Conservation (phyloP, 2,113 vertebrate genomes). For the Etheostoma cragini region DNA sequence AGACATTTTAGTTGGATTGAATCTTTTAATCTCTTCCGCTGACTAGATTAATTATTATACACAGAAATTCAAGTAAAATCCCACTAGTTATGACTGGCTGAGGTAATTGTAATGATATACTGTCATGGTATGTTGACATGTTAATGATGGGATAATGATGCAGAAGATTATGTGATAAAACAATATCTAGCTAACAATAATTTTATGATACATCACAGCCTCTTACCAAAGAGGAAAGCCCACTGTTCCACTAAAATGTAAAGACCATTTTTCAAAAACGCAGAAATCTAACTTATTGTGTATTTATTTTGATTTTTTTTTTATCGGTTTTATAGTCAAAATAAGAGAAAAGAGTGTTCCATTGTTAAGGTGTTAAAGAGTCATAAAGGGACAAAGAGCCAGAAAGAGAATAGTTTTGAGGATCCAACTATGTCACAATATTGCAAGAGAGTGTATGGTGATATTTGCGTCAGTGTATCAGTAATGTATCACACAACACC, state of each 20-base stretch:
- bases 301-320: neutral
- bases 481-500: slow-evolving; percentile 45
- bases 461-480: slow-evolving; percentile 43
- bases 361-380: neutral
- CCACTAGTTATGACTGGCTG: neutral
- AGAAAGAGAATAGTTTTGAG: neutral
- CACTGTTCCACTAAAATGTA: neutral
- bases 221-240: neutral
- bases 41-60: neutral
- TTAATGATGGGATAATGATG: neutral
- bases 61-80: neutral
- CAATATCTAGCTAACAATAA: neutral
- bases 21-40: neutral
- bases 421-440: neutral
- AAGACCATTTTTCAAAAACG: neutral
- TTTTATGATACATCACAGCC: neutral
- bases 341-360: neutral
- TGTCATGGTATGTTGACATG: neutral
- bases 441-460: slow-evolving; percentile 16
- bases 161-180: neutral
- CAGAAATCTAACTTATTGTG: neutral
- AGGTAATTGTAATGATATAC: neutral
- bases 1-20: neutral
- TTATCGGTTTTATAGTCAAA: neutral
- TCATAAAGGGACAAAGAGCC: neutral